Base-by-base conservation (phyloP, 2,888 invertebrate genomes). In the Calliphora vomitoria region DNA sequence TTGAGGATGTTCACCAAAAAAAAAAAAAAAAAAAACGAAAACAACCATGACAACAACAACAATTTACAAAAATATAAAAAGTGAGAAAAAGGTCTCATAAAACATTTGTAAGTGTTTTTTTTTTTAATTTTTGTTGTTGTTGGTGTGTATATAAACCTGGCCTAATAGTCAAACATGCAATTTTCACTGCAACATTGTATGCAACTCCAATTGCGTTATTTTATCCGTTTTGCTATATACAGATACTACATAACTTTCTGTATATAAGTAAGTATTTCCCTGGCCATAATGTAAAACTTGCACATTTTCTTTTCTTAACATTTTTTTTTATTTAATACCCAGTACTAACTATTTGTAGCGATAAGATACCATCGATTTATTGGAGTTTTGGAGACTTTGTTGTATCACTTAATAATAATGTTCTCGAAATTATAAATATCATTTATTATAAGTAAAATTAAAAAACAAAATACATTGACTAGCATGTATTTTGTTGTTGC, bases 131-230 rank as follows among this genome's bases (percentile, higher is more conserved):
- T 68, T 68, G 10, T 13, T 55, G 44, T 44, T 31, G 62, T 31
- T 2, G 50, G 31, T 13, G 58, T 62, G 41, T 71, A 31, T 53
- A 20, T 66, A 55, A 55, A 31, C 25, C 64, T 66, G 71, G 75
- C 83, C 75, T 80, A 87, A 87, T 76, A 71, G 76, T 72, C 47
- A 25, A 80, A 71, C 79, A 86, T 86, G 82, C 74, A 82, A 79
- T 71, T 87, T 76, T 64, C 74, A 71, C 64, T 83, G 86, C 86
- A 87, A 87, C 86, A 83, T 71, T 87, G 86, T 87, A 58, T 76
- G 86, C 86, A 83, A 75, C 83, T 83, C 71, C 58, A 71, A 64
- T 78, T 72, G 78, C 78, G 41, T 35, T 41, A n/a, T 60, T 68
- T 47, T 53, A 64, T 31, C 20, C 69, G 8, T 20, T 13, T 10